Conservation (phyloP, 2,888 invertebrate genomes). For the Nycteola revayana region DNA sequence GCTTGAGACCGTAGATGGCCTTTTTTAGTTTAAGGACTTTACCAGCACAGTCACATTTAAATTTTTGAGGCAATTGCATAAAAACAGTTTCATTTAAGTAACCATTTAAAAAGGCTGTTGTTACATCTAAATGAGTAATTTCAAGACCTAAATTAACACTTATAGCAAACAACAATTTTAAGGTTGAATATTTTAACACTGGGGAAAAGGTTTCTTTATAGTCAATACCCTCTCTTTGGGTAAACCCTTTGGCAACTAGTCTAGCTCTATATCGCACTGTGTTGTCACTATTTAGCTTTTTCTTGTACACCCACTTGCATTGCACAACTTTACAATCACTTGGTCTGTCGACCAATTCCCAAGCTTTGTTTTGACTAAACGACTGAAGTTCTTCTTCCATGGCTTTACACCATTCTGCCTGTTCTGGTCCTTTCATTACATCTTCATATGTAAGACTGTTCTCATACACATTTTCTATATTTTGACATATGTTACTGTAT, state of each 20-base stretch:
- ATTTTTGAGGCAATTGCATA: conserved; percentile 4
- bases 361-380: conserved; percentile 22
- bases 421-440: conserved; percentile 3
- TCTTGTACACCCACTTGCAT: conserved; percentile 4
- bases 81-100: conserved; percentile 1
- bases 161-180: conserved; percentile 10
- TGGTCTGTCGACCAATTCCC: conserved; percentile 18
- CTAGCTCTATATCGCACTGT: conserved; percentile 1
- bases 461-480: background rate
- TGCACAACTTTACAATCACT: background rate
- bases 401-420: conserved; percentile 17
- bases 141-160: conserved; percentile 2
- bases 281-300: background rate
- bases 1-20: conserved; percentile 15
- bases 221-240: conserved; percentile 1
- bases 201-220: too few relatives aligned
- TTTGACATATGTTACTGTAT: conserved; percentile 1
- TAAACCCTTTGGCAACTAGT: conserved; percentile 1
- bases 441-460: conserved; percentile 2
- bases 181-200: too few relatives aligned
- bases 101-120: conserved; percentile 12
- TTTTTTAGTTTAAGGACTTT: conserved; percentile 3
- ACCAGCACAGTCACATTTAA: background rate
- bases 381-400: conserved; percentile 22
- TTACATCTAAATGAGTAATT: conserved; percentile 6